Percentiles rank a stretch among this genome's conserved stretches.
These are phyloP conservation scores for Plecotus auritus DNA, from an alignment of 2,113 vertebrate genomes.

Conservation along the genomic window DNA sequence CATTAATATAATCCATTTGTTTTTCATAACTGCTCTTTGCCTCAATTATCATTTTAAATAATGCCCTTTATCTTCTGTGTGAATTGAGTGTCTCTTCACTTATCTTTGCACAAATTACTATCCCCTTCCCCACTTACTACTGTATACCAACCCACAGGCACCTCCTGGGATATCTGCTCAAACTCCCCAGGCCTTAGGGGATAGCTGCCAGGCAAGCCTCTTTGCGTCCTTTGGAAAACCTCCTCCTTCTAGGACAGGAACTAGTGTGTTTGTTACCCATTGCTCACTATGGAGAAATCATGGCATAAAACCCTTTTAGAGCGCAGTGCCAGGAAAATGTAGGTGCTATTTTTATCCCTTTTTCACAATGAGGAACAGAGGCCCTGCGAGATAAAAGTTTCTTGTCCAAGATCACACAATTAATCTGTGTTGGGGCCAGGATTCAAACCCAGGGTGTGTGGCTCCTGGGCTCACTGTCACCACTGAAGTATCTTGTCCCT, in stretches of 20 bases:
- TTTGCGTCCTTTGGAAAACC: neutral
- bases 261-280: neutral
- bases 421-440: neutral
- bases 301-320: neutral
- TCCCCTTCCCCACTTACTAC: neutral
- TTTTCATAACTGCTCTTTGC: neutral
- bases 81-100: neutral
- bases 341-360: neutral
- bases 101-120: neutral
- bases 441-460: neutral
- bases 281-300: neutral
- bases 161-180: neutral
- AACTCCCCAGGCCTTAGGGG: neutral
- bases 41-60: neutral
- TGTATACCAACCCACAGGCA: fast-evolving
- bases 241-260: neutral
- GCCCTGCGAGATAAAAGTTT: neutral
- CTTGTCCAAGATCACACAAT: neutral
- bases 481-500: neutral
- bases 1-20: neutral
- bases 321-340: neutral
- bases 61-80: neutral
- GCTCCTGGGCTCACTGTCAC: neutral
- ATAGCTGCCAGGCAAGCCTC: neutral
- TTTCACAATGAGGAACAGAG: neutral